Evolutionary conservation across 2,113 vertebrate species (phyloP), one percentile per base, ranked within the genome.

Genomic region (Scomber japonicus): DNA sequence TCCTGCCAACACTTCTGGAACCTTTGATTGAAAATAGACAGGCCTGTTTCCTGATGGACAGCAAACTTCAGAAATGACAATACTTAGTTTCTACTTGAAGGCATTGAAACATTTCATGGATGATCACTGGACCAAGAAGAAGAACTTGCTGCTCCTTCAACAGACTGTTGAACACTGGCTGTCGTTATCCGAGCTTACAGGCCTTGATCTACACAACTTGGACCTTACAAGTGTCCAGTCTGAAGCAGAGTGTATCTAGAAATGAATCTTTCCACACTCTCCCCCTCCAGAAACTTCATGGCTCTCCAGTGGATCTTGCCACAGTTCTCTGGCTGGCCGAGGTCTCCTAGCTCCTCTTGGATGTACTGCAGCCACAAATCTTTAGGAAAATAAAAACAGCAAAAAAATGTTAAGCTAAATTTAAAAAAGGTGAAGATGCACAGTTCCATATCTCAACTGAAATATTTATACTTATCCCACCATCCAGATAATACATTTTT

Each of bases 281-380:
- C 94, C 30, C 96, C 97, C 72, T 96, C 94, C 81, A 99, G 79
- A 68, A 94, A 94, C 92, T 97, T 97, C 96, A 98, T 95, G 70
- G 98, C 98, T 89, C 98, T 95, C 98, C 98, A 99, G 90, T 99
- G 96, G 87, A 99, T 96, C 87, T 93, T 96, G 55, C 96, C 96
- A 3, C 96, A 97, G 85, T 97, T 97, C 88, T 97, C 95, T 5
- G 96, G 95, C 89, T 94, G 97, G 11, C 98, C 98, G 1, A 93
- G 90, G 1, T 93, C 84, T 68, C 73, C 95, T 74, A 96, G 85
- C 88, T 99, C 98, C 78, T 97, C 97, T 87, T 93, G 95, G 80
- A 99, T 95, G 83, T 99, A 99, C 86, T 96, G 94, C 85, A 99
- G 92, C 98, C 98, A 99, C 69, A 99, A 91, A 88, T 97, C 98